Percentiles rank a stretch among this genome's conserved stretches.
phyloP scores from a whole-genome alignment of 1,140 invertebrate species.

The Copidosoma floridanum region DNA sequence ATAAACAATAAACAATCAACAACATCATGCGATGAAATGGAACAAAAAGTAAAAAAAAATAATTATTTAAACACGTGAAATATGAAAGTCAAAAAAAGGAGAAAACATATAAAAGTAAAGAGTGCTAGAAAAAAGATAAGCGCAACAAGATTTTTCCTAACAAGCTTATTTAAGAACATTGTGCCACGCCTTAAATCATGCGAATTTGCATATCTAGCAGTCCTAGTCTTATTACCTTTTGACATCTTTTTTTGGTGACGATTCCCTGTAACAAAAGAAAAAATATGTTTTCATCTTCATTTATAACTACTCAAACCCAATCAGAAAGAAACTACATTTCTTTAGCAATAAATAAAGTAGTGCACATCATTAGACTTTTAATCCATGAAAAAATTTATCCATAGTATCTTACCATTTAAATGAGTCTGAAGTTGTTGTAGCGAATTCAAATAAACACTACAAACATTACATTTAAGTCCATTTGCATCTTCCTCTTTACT shows the following conservation, averaged over 20 bases:
- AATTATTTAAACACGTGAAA: slow-evolving; percentile 36
- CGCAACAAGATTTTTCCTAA: slow-evolving; percentile 41
- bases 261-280: slow-evolving; percentile 42
- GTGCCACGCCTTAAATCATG: slow-evolving; percentile 39
- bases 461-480: slow-evolving; percentile 55
- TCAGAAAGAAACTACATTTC: slow-evolving; percentile 6
- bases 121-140: slow-evolving; percentile 42
- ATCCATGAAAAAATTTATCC: no score
- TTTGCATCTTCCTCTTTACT: slow-evolving; percentile 54
- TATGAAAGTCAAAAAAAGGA: slow-evolving; percentile 41
- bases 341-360: neutral
- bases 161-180: slow-evolving; percentile 37
- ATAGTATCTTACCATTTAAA: slow-evolving; percentile 54
- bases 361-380: no score
- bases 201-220: slow-evolving; percentile 36
- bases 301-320: no score
- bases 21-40: slow-evolving; percentile 16
- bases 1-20: slow-evolving; percentile 23
- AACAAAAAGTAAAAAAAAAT: no score
- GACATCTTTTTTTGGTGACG: slow-evolving; percentile 53
- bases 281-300: slow-evolving; percentile 7
- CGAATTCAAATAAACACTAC: slow-evolving; percentile 56
- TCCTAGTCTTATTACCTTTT: slow-evolving; percentile 51
- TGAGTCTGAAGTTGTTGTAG: slow-evolving; percentile 58
- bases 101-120: slow-evolving; percentile 46